Evolutionary conservation across 1,140 invertebrate species (phyloP), one percentile per base, ranked within the genome.

Genomic region (Nomia melanderi): DNA sequence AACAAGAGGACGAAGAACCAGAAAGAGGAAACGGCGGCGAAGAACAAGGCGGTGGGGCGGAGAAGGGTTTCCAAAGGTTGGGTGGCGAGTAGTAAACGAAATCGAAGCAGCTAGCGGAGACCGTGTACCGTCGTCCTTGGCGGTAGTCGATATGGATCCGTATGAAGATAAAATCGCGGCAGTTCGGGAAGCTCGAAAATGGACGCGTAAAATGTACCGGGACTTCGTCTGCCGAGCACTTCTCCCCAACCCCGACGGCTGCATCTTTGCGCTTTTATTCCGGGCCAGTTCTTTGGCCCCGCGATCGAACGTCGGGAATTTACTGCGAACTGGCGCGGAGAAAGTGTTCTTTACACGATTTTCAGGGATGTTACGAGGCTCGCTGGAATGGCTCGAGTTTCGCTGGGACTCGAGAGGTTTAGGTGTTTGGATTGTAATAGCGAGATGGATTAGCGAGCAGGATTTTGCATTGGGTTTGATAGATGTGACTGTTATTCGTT

Each of bases 121-220:
- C 27, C 44, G 76, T 57, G 41, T 67, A 74, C 44, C 20, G 57
- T 9, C 65, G 63, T 82, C 74, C 74, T 72, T 71, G 69, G 69
- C 64, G 50, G 57, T 27, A 89, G 79, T 86, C 84, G 80, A 88
- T 86, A 78, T 75, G 83, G 77, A 78, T 78, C 65, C 77, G 39
- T 41, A 71, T 29, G 78, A 77, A 83, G 82, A 88, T 90, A 87
- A 88, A 88, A 79, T 85, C 66, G 50, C 17, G 62, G 78, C 60
- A 78, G 70, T 84, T 83, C 66, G 77, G 59, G 5, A 77, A 77
- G 80, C 81, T 84, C 60, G 74, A 78, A 79, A 86, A 82, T 78
- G 64, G 64, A 79, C 82, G 81, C 82, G 83, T 85, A 83, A 87
- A 87, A 86, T 27, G 60, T 83, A 85, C 39, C n/a, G 71, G 74